Conservation (phyloP, 92 coral and sea anemone genomes). For the Porites rus region DNA sequence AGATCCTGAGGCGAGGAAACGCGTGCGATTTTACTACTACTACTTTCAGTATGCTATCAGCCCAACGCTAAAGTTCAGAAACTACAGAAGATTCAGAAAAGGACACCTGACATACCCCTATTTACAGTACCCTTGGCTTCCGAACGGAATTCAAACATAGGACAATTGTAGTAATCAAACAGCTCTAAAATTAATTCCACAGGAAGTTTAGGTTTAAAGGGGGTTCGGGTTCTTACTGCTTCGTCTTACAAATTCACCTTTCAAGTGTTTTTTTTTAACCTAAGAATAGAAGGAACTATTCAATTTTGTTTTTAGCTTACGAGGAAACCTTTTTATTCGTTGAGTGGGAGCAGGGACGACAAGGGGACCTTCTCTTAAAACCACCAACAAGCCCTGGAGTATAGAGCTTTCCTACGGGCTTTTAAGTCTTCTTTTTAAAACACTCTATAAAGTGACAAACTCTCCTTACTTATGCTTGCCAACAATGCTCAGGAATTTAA, state of each 20-base stretch:
- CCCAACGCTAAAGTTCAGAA: constrained; percentile 38
- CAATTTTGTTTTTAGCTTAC: too few species aligned
- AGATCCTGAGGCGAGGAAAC: constrained; percentile 20
- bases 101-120: constrained; percentile 70
- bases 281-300: too few species aligned
- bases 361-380: too few species aligned
- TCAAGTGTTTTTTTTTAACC: too few species aligned
- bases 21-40: constrained; percentile 37
- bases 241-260: background rate
- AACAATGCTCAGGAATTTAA: too few species aligned
- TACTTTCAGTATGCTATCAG: constrained; percentile 36
- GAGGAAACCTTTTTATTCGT: too few species aligned
- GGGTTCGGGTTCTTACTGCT: background rate
- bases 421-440: too few species aligned
- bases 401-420: too few species aligned
- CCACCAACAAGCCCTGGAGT: too few species aligned
- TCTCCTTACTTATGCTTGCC: too few species aligned
- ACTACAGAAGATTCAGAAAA: constrained; percentile 23
- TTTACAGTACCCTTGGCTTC: constrained; percentile 54
- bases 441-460: too few species aligned
- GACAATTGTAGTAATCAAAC: background rate
- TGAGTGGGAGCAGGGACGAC: too few species aligned
- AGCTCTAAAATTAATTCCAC: background rate
- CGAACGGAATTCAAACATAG: constrained; percentile 59
- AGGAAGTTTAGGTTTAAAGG: background rate